phyloP scores from a whole-genome alignment of 2,797 vertebrate genomes.

The Oreochromis mossambicus region DNA sequence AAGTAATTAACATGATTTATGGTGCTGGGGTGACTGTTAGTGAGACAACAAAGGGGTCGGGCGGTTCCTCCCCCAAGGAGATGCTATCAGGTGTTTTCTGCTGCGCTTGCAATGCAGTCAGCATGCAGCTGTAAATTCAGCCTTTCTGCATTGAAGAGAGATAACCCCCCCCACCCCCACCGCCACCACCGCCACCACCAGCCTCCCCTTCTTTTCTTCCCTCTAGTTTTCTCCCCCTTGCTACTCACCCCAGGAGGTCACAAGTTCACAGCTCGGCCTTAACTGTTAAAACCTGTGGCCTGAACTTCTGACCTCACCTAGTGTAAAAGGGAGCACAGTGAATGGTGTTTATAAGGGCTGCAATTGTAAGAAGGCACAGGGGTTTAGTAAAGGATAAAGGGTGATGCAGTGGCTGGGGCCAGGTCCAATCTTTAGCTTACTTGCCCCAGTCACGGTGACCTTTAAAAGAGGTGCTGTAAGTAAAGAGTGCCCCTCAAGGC shows the following conservation, averaged over 20 bases:
- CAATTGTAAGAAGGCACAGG: conserved; percentile 46
- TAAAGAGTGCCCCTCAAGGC: conserved; percentile 60
- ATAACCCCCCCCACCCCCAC: conserved; percentile 20
- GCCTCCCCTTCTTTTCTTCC: conserved; percentile 32
- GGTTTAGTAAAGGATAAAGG: conserved; percentile 24
- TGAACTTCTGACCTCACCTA: conserved; percentile 81
- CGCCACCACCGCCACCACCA: background rate
- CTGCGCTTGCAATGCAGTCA: conserved; percentile 80
- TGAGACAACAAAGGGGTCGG: conserved; percentile 81
- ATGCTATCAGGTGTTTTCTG: conserved; percentile 85
- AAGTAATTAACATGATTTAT: conserved; percentile 87
- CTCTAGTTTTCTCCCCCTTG: conserved; percentile 35
- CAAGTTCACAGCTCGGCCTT: conserved; percentile 78
- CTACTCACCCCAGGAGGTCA: conserved; percentile 72
- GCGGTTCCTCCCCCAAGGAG: conserved; percentile 75
- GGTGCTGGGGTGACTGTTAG: conserved; percentile 74
- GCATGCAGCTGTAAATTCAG: conserved; percentile 83
- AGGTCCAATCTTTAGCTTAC: conserved; percentile 6
- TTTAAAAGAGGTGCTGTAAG: conserved; percentile 21
- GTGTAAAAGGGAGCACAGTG: conserved; percentile 67
- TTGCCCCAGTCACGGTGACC: conserved; percentile 28
- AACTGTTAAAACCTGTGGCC: conserved; percentile 76
- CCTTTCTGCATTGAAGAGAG: conserved; percentile 76
- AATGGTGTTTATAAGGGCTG: conserved; percentile 69
- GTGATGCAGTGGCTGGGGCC: background rate